These are phyloP conservation scores for Leucophenga maculata DNA, from an alignment of 2,888 invertebrate species.

Conservation along the genomic window DNA sequence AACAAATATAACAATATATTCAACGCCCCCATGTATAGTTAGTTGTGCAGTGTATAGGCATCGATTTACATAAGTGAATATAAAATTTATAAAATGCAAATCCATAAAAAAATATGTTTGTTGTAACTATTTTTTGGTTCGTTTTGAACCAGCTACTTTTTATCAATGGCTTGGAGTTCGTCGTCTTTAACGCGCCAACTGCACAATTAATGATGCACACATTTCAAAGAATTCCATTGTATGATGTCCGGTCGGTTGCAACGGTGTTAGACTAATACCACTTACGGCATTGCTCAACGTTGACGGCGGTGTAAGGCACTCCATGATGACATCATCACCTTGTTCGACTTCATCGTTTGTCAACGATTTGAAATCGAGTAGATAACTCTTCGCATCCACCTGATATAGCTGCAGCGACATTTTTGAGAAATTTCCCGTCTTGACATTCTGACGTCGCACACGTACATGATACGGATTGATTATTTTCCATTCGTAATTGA, in stretches of 20 bases:
- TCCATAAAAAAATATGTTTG: no score
- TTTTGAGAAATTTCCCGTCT: conserved; percentile 89
- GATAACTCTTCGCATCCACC: conserved; percentile 97
- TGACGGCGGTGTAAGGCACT: conserved; percentile 71
- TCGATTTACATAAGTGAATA: no score
- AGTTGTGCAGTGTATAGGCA: no score
- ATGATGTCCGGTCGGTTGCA: conserved; percentile 83
- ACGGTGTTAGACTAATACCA: conserved; percentile 60
- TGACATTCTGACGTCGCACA: conserved; percentile 90
- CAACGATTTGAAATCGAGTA: conserved; percentile 97
- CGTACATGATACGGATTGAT: conserved; percentile 97
- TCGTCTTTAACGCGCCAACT: conserved; percentile 92
- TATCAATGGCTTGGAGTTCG: no score
- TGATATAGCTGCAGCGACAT: conserved; percentile 99
- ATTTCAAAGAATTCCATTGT: conserved; percentile 99
- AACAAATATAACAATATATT: no score
- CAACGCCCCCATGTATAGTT: no score
- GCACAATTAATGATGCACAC: conserved; percentile 98
- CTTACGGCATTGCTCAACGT: conserved; percentile 46
- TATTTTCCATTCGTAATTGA: conserved; percentile 99
- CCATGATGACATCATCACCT: conserved; percentile 72
- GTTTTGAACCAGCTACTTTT: no score
- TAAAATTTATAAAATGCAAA: no score
- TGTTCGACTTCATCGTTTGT: conserved; percentile 81
- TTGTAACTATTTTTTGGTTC: no score